Evolutionary conservation across 2,888 invertebrate genomes (phyloP), one percentile per base, ranked within the genome.

Genomic region (Euplexia lucipara): DNA sequence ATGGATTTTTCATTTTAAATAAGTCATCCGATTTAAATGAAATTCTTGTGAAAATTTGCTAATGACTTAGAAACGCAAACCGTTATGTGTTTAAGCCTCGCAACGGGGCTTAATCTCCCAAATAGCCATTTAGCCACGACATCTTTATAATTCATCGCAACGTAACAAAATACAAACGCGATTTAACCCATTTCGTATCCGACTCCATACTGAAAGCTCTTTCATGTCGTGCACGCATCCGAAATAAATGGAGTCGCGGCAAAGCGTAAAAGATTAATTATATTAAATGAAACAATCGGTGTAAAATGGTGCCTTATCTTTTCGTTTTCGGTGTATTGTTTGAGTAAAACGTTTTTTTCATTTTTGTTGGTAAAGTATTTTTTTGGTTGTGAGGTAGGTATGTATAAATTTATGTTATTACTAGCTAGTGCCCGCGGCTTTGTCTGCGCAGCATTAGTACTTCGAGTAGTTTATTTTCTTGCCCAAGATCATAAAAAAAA

Each of bases 221-320:
- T 72, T 72, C 69, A 49, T 72, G 75, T 72, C 32, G 4, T 10
- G n/a, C 39, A 44, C 30, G 52, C 37, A 44, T 49, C 39, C 44
- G 44, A 53, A 70, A 72, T 53, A 62, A 62, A 72, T 69, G 62
- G 57, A 69, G 48, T 57, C 52, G 30, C 47, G 39, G 44, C n/a
- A 61, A 68, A 45, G 56, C 62, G 57, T 75, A 42, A 62, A 69
- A 69, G 72, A 75, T 75, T 75, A 72, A 72, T 72, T 75, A 62
- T 69, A 74, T 54, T 18, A 68, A 74, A 68, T 68, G 52, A 57
- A 72, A 72, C 75, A 72, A 72, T 72, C 44, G 48, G 12, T 74
- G 56, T 57, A 49, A 57, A 74, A 69, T 51, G 54, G 30, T 22
- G 14, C 42, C 34, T 53, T 75, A 72, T 75, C 62, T 57, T 68